These are phyloP conservation scores for Coregonus clupeaformis DNA, from an alignment of 2,113 vertebrate genomes.

Conservation along the genomic window DNA sequence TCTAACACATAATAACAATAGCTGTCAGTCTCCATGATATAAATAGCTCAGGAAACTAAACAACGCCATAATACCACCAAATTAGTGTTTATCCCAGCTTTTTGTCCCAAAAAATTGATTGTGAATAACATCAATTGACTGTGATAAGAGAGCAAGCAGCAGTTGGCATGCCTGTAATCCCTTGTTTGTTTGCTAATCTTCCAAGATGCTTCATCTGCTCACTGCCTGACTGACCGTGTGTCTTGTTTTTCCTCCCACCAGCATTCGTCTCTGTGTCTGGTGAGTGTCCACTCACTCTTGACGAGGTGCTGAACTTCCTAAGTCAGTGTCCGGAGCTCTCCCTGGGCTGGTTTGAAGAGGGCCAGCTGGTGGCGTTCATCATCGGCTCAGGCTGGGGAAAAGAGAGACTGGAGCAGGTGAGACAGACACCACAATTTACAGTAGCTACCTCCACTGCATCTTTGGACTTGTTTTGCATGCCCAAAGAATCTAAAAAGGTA, in stretches of 20 bases:
- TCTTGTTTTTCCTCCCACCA: constrained; percentile 28
- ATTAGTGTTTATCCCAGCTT: background rate
- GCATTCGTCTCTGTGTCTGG: constrained; percentile 79
- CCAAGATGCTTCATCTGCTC: constrained; percentile 1
- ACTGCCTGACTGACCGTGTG: background rate
- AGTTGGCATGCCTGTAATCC: background rate
- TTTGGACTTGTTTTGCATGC: background rate
- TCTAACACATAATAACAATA: background rate
- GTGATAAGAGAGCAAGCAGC: background rate
- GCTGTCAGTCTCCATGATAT: background rate
- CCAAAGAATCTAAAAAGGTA: background rate
- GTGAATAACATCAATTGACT: background rate
- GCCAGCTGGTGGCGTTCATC: constrained; percentile 78
- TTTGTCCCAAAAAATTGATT: background rate
- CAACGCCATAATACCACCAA: background rate
- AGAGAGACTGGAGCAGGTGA: constrained; percentile 74
- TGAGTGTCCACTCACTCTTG: constrained; percentile 75
- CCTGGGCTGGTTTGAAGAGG: constrained; percentile 80
- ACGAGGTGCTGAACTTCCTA: constrained; percentile 76
- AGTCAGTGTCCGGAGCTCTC: constrained; percentile 76
- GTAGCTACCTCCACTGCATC: background rate
- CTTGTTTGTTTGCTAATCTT: constrained; percentile 5
- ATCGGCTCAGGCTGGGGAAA: constrained; percentile 79
- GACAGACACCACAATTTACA: background rate
- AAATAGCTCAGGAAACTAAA: background rate